A percentile compares a stretch with the other conserved stretches of the same genome.
Evolutionary conservation across 2,113 vertebrate genomes (phyloP).

Genomic region (Pristiophorus japonicus): DNA sequence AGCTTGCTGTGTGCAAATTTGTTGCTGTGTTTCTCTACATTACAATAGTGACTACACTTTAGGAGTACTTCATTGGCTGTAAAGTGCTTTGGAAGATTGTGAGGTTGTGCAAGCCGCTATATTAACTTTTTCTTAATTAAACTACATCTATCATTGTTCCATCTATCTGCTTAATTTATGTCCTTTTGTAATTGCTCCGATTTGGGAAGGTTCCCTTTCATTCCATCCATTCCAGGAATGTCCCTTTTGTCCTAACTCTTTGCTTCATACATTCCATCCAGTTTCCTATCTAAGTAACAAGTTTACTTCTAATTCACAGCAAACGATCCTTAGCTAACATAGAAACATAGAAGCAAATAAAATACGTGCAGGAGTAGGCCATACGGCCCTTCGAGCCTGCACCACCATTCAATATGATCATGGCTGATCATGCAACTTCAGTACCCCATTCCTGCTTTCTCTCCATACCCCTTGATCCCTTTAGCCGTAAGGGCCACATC

Average conservation of each 20-base stretch:
- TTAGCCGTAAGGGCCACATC: no score
- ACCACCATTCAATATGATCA: no score
- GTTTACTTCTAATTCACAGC: not conserved
- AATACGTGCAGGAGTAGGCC: no score
- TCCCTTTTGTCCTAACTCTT: not conserved
- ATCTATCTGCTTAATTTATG: not conserved
- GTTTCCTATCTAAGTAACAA: not conserved
- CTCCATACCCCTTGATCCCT: no score
- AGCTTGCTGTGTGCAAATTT: not conserved
- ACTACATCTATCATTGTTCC: not conserved
- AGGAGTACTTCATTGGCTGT: not conserved
- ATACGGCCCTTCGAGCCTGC: no score
- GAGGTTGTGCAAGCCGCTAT: not conserved
- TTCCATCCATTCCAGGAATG: not conserved
- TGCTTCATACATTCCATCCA: not conserved
- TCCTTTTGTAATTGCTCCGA: not conserved
- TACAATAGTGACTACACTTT: not conserved
- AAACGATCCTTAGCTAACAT: not conserved
- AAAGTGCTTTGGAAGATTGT: not conserved
- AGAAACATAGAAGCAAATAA: no score
- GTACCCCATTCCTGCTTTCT: no score
- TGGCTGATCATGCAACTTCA: no score
- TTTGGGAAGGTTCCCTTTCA: not conserved
- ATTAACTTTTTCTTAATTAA: not conserved
- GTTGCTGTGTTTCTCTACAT: no score